These are phyloP conservation scores for Leucophenga maculata DNA, from an alignment of 2,888 invertebrate species.

Conservation along the genomic window DNA sequence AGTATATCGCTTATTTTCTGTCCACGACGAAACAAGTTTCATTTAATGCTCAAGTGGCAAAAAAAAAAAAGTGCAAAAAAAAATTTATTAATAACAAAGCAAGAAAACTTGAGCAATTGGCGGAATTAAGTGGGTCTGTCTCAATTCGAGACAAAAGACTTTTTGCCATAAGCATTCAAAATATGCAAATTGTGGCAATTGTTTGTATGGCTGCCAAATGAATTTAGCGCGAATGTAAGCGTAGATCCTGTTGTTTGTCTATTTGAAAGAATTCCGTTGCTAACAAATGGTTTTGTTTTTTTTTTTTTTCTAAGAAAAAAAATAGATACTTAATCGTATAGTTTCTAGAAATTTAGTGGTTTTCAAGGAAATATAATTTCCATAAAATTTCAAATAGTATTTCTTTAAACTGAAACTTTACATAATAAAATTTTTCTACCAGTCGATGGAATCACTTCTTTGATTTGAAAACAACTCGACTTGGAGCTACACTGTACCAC, in stretches of 20 bases:
- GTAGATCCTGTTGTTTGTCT: constrained; percentile 9
- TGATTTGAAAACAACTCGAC: too few relatives aligned
- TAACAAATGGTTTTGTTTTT: too few relatives aligned
- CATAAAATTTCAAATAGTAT: too few relatives aligned
- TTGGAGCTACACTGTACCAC: too few relatives aligned
- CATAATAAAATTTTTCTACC: too few relatives aligned
- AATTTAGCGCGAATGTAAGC: neutral
- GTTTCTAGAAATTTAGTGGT: too few relatives aligned
- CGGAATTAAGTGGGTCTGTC: constrained; percentile 14
- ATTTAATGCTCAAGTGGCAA: neutral
- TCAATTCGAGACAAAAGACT: neutral
- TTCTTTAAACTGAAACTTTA: too few relatives aligned
- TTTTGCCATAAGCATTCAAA: neutral
- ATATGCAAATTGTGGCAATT: constrained; percentile 12
- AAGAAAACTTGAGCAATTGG: constrained; percentile 7
- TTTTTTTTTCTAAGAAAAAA: too few relatives aligned
- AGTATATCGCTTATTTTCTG: constrained; percentile 1
- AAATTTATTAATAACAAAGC: neutral
- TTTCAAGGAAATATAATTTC: too few relatives aligned
- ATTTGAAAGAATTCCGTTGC: too few relatives aligned
- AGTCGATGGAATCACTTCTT: too few relatives aligned
- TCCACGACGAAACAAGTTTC: constrained; percentile 17
- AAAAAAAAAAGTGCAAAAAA: neutral
- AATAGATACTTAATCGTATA: too few relatives aligned
- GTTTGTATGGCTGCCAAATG: neutral